phyloP scores from a whole-genome alignment of 1,140 invertebrate species.

The Drosophila repleta region DNA sequence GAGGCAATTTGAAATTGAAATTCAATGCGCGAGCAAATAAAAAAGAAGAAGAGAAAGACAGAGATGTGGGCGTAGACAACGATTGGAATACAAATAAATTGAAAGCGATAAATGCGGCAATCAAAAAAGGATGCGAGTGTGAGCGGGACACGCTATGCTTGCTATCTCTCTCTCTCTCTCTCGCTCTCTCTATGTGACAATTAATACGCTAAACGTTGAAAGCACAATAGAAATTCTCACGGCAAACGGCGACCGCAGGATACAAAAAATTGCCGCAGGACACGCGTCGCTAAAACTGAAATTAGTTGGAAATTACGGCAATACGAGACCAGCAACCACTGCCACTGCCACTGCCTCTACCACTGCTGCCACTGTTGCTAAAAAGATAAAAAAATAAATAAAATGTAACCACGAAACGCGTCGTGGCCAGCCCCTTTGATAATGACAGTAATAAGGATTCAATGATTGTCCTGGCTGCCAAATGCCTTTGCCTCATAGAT shows the following conservation, averaged over 20 bases:
- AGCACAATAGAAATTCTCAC: constrained; percentile 56
- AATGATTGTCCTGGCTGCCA: constrained; percentile 75
- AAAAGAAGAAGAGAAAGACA: background rate
- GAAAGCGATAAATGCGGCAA: constrained; percentile 76
- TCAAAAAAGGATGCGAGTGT: constrained; percentile 46
- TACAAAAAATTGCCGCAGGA: constrained; percentile 71
- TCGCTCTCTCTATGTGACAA: constrained; percentile 55
- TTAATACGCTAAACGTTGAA: constrained; percentile 78
- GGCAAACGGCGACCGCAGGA: constrained; percentile 44
- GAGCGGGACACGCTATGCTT: constrained; percentile 67
- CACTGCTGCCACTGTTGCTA: constrained; percentile 38
- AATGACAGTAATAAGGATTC: constrained; percentile 82
- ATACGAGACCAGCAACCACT: constrained; percentile 24
- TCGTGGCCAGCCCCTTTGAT: constrained; percentile 58
- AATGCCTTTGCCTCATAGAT: constrained; percentile 43
- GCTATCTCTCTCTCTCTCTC: constrained; percentile 31
- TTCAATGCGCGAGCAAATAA: constrained; percentile 76
- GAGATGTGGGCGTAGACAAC: constrained; percentile 33
- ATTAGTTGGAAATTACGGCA: constrained; percentile 75
- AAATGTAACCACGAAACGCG: constrained; percentile 44
- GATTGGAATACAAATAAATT: constrained; percentile 77
- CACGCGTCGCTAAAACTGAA: constrained; percentile 78
- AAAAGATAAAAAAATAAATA: constrained; percentile 55
- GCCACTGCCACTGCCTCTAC: no score
- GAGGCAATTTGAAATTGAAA: constrained; percentile 77